Base-by-base conservation (phyloP, 2,888 invertebrate species). In the Tineola bisselliella region DNA sequence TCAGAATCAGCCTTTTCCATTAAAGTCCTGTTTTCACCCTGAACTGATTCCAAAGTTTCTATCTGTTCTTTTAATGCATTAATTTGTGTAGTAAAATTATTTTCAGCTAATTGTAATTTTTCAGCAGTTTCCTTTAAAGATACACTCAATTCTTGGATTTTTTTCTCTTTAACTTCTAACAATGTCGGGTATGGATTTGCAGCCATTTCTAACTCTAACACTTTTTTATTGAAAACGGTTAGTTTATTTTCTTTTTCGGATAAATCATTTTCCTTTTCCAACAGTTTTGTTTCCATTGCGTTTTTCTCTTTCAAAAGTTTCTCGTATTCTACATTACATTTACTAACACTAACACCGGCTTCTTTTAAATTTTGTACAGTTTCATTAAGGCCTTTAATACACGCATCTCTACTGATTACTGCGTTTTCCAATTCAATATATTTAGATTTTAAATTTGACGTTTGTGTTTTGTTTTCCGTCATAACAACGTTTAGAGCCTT, bases 141-240 rank as follows among this genome's bases (percentile, higher is more conserved):
- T 64, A 81, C 76, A 62, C 71, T 78, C 0, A 84, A 66, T 66
- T 81, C 79, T 66, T 82, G 77, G 58, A 84, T 78, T 70, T 81
- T 76, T 68, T 81, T 79, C 58, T 81, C 77, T 71, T 79, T 83
- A 15, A 62, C 66, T 44, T 73, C 72, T 61, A 78, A 67, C 44
- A 62, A 60, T 44, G 60, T 62, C 68, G 74, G 75, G 62, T 70
- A 70, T 61, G 77, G 68, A 12, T 64, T 60, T 44, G 66, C 65
- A 10, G 63, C 31, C 62, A 68, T 72, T 65, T 79, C 73, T 8
- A 71, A 63, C 61, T 77, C 72, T 59, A 73, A 70, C 17, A 76
- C 58, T 18, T 63, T 67, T 10, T 59, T 63, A 4, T 71, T 68
- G 1, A 84, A 61, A 18, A 61, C 65, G 43, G 76, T 70, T 67